phyloP scores from a whole-genome alignment of 2,888 invertebrate genomes.

The Lumbricus terrestris region DNA sequence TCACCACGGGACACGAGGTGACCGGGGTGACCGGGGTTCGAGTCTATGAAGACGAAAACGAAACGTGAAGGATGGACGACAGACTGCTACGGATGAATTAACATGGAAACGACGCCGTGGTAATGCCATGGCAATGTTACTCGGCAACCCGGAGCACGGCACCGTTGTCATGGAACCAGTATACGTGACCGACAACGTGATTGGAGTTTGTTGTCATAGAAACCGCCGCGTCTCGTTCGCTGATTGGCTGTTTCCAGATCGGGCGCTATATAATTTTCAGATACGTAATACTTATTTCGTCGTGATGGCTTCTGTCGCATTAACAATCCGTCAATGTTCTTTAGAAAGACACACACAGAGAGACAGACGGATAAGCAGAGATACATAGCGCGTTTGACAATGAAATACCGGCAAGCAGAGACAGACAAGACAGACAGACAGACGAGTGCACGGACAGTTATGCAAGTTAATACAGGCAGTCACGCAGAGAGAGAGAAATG shows the following conservation, averaged over 20 bases:
- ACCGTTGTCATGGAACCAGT: not conserved
- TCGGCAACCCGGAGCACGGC: not conserved
- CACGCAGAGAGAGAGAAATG: not conserved
- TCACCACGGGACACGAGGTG: not conserved
- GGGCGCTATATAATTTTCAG: not conserved
- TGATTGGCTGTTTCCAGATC: not conserved
- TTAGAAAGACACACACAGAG: not conserved
- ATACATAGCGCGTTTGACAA: not conserved
- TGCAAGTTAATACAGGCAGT: too few species aligned
- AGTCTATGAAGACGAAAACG: not conserved
- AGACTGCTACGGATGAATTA: not conserved
- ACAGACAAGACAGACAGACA: not conserved
- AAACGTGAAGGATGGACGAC: not conserved
- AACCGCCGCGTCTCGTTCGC: not conserved
- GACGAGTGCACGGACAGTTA: not conserved
- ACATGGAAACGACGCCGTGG: not conserved
- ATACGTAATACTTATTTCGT: not conserved
- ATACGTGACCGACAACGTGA: not conserved
- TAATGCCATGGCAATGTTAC: not conserved
- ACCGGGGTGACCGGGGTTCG: not conserved
- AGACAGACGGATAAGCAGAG: not conserved
- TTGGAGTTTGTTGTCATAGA: not conserved
- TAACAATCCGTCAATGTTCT: not conserved
- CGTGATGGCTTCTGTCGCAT: not conserved
- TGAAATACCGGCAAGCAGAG: not conserved